phyloP scores from a whole-genome alignment of 2,113 vertebrate genomes.

The Ascaphus truei region DNA sequence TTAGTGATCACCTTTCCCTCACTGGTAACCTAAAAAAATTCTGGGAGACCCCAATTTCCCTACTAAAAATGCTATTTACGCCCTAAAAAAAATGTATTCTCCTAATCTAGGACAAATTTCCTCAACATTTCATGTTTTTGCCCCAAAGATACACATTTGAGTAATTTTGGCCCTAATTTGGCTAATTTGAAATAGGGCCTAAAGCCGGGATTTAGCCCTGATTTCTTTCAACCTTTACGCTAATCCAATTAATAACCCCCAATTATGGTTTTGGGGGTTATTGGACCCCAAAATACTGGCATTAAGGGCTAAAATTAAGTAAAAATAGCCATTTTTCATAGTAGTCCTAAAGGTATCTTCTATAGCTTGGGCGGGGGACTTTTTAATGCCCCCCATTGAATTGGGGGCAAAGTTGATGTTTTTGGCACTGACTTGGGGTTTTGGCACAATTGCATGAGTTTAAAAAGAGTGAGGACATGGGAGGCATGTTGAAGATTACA shows the following conservation, averaged over 20 bases:
- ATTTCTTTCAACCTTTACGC: no score
- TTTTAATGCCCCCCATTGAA: neutral
- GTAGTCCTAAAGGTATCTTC: neutral
- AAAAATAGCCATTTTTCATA: neutral
- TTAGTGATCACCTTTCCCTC: no score
- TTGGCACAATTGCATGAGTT: conserved; percentile 10
- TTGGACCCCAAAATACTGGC: neutral
- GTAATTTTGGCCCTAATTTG: neutral
- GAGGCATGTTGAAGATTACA: no score
- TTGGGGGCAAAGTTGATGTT: neutral
- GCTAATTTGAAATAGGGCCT: neutral
- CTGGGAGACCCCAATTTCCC: neutral
- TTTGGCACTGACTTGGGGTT: conserved; percentile 22
- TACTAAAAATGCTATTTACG: neutral
- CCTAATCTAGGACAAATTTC: neutral
- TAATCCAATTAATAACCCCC: no score
- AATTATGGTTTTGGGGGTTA: neutral
- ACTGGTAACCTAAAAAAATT: no score
- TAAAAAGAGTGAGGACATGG: no score
- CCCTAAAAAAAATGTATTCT: neutral
- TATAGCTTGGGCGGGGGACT: neutral
- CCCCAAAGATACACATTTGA: neutral
- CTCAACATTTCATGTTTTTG: neutral
- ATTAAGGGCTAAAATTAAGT: neutral
- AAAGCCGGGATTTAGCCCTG: neutral